A percentile compares a stretch with the other conserved stretches of the same genome.
These are phyloP conservation scores for Ameiurus melas DNA, from an alignment of 2,113 vertebrate genomes.

Conservation along the genomic window DNA sequence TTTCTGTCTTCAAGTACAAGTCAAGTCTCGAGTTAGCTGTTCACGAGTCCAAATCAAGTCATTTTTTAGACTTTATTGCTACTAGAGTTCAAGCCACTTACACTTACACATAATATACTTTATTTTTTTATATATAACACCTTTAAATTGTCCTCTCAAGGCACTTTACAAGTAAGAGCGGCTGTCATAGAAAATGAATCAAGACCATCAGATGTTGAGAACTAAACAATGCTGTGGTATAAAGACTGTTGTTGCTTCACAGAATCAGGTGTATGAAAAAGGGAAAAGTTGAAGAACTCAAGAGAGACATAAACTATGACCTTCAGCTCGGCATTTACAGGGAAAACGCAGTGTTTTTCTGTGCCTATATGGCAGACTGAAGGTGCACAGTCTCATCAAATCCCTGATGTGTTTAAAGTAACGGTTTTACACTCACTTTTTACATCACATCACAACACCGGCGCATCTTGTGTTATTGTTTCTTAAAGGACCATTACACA, in stretches of 20 bases:
- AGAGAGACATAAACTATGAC: constrained; percentile 9
- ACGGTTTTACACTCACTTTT: neutral
- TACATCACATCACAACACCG: neutral
- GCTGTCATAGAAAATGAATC: neutral
- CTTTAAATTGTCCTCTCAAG: no score
- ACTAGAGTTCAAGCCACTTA: no score
- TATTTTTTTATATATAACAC: no score
- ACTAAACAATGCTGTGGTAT: neutral
- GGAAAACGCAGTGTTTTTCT: neutral
- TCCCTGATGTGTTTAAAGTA: constrained; percentile 1
- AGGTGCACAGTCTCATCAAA: neutral
- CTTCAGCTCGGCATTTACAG: constrained; percentile 9
- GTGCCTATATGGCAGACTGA: neutral
- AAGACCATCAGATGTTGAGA: neutral
- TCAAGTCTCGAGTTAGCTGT: no score
- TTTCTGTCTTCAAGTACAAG: no score
- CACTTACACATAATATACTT: no score
- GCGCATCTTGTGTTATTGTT: constrained; percentile 1
- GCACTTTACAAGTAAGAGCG: no score
- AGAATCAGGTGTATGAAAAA: neutral
- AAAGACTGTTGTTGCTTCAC: neutral
- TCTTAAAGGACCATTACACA: constrained; percentile 22
- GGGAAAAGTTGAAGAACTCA: neutral
- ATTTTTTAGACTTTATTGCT: no score
- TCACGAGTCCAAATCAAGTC: no score